A percentile compares a stretch with the other conserved stretches of the same genome.
Evolutionary conservation across 2,113 vertebrate species (phyloP).

Genomic region (Pseudonaja textilis): DNA sequence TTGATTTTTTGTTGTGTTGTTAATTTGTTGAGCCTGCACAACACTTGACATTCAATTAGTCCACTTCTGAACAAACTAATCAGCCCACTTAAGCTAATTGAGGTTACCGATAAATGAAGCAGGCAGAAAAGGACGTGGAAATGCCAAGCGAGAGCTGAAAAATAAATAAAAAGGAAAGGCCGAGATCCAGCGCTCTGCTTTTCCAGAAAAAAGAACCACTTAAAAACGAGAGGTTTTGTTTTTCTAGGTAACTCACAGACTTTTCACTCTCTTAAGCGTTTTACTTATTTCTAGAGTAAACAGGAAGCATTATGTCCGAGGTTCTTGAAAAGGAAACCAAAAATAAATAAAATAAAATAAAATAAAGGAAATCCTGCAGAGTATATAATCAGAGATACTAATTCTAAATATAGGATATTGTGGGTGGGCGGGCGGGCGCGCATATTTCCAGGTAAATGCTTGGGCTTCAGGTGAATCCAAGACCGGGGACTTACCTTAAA

Average conservation of each 20-base stretch:
- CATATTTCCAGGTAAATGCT: not conserved
- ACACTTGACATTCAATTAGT: constrained; percentile 34
- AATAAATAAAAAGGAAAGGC: not conserved
- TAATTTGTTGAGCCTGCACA: constrained; percentile 20
- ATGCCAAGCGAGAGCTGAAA: not conserved
- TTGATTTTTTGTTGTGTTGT: constrained; percentile 2
- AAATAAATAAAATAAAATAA: too few relatives aligned
- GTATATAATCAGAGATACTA: not conserved
- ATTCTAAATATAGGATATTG: not conserved
- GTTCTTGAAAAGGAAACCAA: not conserved
- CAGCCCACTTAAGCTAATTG: constrained; percentile 34
- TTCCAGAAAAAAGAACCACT: not conserved
- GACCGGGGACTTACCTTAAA: not conserved
- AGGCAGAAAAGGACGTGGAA: not conserved
- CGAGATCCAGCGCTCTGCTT: not conserved
- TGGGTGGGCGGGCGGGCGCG: not conserved
- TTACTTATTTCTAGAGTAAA: not conserved
- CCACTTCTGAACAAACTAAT: constrained; percentile 31
- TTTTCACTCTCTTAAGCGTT: not conserved
- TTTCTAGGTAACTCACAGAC: not conserved
- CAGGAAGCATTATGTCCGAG: not conserved
- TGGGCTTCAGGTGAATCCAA: not conserved
- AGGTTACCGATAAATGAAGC: constrained; percentile 23
- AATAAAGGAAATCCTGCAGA: not conserved
- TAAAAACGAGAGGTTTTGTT: not conserved